Conservation (phyloP, 1,140 invertebrate species). For the Acromyrmex heyeri region DNA sequence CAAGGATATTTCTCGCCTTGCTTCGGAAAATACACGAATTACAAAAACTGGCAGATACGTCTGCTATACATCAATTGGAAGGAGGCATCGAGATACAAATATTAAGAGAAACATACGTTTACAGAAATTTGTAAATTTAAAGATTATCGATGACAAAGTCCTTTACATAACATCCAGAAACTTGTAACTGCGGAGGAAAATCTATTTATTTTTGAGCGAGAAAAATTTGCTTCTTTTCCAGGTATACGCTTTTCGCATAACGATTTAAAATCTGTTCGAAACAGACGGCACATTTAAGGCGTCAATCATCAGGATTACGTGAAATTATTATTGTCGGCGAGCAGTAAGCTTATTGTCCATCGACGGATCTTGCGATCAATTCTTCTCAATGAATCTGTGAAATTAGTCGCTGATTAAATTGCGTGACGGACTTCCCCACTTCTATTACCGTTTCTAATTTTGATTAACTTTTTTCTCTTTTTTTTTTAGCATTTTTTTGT, state of each 20-base stretch:
- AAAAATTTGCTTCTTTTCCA: background rate
- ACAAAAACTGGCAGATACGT: conserved; percentile 31
- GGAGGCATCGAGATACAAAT: conserved; percentile 34
- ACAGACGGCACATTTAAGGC: conserved; percentile 60
- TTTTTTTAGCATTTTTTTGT: conserved; percentile 5
- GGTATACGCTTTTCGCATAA: conserved; percentile 14
- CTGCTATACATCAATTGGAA: conserved; percentile 6
- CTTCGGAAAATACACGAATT: background rate
- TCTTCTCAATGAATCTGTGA: background rate
- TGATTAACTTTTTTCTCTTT: background rate
- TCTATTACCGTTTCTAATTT: background rate
- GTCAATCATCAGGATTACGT: conserved; percentile 52
- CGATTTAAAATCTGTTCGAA: conserved; percentile 45
- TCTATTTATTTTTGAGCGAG: background rate
- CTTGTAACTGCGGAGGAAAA: background rate
- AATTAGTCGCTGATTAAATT: conserved; percentile 17
- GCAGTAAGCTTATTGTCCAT: conserved; percentile 48
- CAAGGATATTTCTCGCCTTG: conserved; percentile 37
- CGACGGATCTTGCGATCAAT: conserved; percentile 22
- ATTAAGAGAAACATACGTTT: conserved; percentile 26
- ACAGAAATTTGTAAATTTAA: conserved; percentile 3
- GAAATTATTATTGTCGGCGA: conserved; percentile 52
- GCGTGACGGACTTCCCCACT: conserved; percentile 22
- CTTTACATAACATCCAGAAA: conserved; percentile 21
- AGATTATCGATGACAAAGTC: background rate